Conservation (phyloP, 53 echinoderm and acorn worm genomes). For the Holothuria leucospilota region DNA sequence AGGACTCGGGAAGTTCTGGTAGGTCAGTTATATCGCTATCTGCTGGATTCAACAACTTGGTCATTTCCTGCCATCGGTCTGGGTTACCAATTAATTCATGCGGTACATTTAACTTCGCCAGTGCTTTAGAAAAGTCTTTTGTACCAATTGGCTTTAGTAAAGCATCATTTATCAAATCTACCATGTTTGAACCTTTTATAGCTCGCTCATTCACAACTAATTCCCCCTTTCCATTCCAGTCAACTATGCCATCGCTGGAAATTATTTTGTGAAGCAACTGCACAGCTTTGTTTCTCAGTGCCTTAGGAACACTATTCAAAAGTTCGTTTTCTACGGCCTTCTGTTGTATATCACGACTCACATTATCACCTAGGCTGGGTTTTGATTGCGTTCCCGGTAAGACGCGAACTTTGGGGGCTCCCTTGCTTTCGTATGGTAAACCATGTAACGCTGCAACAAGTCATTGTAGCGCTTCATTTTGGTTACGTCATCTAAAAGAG, state of each 20-base stretch:
- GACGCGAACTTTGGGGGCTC: no score
- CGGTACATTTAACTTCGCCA: not conserved
- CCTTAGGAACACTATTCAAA: conserved; percentile 27
- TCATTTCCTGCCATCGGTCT: not conserved
- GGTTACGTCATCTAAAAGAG: no score
- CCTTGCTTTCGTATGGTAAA: not conserved
- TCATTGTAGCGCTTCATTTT: not conserved
- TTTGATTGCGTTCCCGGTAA: no score
- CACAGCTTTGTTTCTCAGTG: not conserved
- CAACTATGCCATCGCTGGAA: not conserved
- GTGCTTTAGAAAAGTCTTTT: conserved; percentile 38
- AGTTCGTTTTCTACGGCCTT: conserved; percentile 24
- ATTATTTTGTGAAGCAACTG: not conserved
- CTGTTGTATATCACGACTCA: no score
- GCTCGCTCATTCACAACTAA: conserved; percentile 19
- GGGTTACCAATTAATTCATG: no score
- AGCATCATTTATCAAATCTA: conserved; percentile 54
- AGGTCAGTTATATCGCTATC: not conserved
- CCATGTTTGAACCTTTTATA: conserved; percentile 53
- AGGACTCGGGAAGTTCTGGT: not conserved
- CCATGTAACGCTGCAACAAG: not conserved
- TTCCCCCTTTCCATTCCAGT: conserved; percentile 42
- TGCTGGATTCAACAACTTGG: not conserved
- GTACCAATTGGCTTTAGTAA: conserved; percentile 35
- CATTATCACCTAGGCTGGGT: no score